Conservation (phyloP, 2,888 invertebrate species). For the Iphiclides podalirius region DNA sequence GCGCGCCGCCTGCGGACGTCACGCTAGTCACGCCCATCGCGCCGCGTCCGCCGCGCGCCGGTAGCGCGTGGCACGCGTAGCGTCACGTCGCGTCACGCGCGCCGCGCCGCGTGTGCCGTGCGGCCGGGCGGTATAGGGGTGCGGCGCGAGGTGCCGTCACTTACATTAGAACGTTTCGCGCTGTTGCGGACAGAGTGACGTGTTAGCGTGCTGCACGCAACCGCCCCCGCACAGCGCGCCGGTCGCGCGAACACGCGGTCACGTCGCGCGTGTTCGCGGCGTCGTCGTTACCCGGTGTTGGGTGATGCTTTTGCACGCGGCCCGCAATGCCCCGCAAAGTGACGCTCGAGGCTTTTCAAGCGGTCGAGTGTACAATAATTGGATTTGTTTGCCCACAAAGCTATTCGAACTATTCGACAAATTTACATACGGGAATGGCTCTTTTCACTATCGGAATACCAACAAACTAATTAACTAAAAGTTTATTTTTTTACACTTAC, state of each 20-base stretch:
- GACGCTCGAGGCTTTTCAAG: too few relatives aligned
- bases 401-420: too few relatives aligned
- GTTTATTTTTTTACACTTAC: too few relatives aligned
- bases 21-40: slow-evolving; percentile 26
- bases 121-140: slow-evolving; percentile 18
- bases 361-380: too few relatives aligned
- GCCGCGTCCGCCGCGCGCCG: slow-evolving; percentile 23
- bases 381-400: too few relatives aligned
- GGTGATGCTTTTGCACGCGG: slow-evolving; percentile 38
- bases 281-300: slow-evolving; percentile 1
- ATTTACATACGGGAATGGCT: too few relatives aligned
- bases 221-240: slow-evolving; percentile 29
- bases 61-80: slow-evolving; percentile 14
- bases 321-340: not conserved
- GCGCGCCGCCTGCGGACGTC: slow-evolving; percentile 79
- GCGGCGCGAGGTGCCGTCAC: slow-evolving; percentile 26
- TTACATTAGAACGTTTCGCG: slow-evolving; percentile 72
- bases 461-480: too few relatives aligned
- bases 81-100: slow-evolving; percentile 24
- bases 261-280: slow-evolving; percentile 9
- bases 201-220: slow-evolving; percentile 35
- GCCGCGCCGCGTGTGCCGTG: slow-evolving; percentile 13
- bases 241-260: not conserved
- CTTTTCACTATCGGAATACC: too few relatives aligned
- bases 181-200: slow-evolving; percentile 54